These are phyloP conservation scores for Panthera leo DNA, from an alignment of 2,113 vertebrate genomes.

Conservation along the genomic window DNA sequence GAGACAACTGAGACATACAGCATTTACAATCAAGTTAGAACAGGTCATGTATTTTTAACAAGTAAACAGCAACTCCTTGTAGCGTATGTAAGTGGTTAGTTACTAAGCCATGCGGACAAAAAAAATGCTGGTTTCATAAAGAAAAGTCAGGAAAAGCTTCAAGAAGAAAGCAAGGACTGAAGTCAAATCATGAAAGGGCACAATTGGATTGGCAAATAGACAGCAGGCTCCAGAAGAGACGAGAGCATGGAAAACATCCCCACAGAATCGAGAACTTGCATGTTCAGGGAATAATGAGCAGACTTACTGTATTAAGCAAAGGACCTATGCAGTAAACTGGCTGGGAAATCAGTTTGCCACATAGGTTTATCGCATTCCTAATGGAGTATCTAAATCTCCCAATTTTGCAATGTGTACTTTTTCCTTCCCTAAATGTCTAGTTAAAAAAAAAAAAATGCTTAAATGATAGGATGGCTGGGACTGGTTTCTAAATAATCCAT, in stretches of 20 bases:
- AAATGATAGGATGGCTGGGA: not conserved
- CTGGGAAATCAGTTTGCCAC: slow-evolving; percentile 21
- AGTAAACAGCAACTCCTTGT: not conserved
- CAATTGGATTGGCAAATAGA: not conserved
- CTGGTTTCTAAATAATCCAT: not conserved
- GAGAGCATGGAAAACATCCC: not conserved
- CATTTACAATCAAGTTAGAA: not conserved
- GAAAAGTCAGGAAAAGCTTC: not conserved
- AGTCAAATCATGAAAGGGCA: not conserved
- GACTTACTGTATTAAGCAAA: not conserved
- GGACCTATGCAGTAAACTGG: not conserved
- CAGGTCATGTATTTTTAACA: not conserved
- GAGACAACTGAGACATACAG: not conserved
- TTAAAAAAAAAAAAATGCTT: slow-evolving; percentile 7
- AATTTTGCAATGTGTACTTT: not conserved
- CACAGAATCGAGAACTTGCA: not conserved
- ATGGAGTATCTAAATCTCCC: not conserved
- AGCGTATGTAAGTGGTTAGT: not conserved
- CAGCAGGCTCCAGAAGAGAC: not conserved
- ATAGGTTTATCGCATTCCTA: not conserved
- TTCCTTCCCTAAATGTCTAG: not conserved
- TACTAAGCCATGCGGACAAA: not conserved
- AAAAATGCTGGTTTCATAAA: not conserved
- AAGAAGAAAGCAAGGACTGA: slow-evolving; percentile 23
- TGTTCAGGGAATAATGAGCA: not conserved